Evolutionary conservation across 2,888 invertebrate species (phyloP).

Genomic region (Branchellion lobata): DNA sequence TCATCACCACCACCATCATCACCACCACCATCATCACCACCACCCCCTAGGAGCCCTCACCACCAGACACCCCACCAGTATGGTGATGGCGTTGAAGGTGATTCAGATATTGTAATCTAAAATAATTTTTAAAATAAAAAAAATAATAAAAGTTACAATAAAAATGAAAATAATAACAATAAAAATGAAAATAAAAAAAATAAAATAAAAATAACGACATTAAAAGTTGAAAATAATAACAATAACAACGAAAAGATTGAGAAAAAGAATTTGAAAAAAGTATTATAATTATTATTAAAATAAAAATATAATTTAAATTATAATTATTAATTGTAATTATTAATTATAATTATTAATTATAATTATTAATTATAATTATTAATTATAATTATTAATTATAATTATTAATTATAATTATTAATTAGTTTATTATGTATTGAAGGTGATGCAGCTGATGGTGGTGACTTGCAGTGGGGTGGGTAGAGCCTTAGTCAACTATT

Average conservation of each 20-base stretch:
- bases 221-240: no score
- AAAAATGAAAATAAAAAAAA: no score
- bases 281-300: neutral
- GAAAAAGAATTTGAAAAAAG: neutral
- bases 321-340: neutral
- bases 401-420: no score
- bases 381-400: neutral
- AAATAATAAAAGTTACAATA: no score
- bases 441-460: constrained; percentile 82
- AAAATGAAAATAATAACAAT: no score
- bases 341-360: neutral
- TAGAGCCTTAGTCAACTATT: constrained; percentile 93
- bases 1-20: neutral
- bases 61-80: neutral
- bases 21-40: neutral
- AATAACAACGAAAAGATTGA: no score
- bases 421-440: no score
- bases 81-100: constrained; percentile 11
- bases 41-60: neutral
- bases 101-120: no score
- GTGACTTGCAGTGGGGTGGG: constrained; percentile 83
- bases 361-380: neutral
- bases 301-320: neutral
- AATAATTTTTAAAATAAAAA: no score
- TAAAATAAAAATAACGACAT: no score